Evolutionary conservation across 2,797 vertebrate genomes (phyloP).

Genomic region (Mormyrus proboscirostris): DNA sequence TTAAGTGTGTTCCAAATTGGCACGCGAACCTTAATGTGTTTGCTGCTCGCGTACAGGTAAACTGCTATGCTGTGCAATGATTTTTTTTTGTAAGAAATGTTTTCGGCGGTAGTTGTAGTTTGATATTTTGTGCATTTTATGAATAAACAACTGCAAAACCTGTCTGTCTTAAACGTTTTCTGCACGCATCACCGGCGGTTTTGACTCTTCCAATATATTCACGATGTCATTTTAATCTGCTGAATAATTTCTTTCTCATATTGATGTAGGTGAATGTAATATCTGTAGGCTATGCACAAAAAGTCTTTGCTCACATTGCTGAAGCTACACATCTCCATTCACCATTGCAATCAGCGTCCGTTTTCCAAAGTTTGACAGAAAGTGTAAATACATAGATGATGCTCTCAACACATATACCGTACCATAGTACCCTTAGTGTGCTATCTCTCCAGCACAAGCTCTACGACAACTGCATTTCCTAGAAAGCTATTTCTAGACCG

Average conservation of each 20-base stretch:
- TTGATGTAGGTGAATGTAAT: not conserved
- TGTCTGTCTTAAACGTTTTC: not conserved
- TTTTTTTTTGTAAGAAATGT: not conserved
- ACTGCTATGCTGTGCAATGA: not conserved
- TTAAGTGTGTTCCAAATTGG: not conserved
- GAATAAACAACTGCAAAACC: not conserved
- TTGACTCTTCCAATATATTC: not conserved
- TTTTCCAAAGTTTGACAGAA: not conserved
- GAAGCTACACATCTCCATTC: not conserved
- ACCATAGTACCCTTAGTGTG: constrained; percentile 28
- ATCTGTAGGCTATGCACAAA: not conserved
- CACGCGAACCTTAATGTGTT: not conserved
- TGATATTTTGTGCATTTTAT: not conserved
- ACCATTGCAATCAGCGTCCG: not conserved
- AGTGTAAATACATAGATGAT: not conserved
- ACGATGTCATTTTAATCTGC: not conserved
- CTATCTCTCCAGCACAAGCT: constrained; percentile 47
- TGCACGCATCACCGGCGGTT: not conserved
- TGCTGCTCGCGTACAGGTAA: constrained; percentile 12
- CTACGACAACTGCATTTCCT: constrained; percentile 66
- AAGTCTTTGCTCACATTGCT: not conserved
- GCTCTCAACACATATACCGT: not conserved
- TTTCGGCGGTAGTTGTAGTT: not conserved
- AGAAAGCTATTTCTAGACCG: constrained; percentile 76
- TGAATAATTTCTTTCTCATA: not conserved